These are phyloP conservation scores for Lepidurus packardi DNA, from an alignment of 1,140 invertebrate genomes.

Conservation along the genomic window DNA sequence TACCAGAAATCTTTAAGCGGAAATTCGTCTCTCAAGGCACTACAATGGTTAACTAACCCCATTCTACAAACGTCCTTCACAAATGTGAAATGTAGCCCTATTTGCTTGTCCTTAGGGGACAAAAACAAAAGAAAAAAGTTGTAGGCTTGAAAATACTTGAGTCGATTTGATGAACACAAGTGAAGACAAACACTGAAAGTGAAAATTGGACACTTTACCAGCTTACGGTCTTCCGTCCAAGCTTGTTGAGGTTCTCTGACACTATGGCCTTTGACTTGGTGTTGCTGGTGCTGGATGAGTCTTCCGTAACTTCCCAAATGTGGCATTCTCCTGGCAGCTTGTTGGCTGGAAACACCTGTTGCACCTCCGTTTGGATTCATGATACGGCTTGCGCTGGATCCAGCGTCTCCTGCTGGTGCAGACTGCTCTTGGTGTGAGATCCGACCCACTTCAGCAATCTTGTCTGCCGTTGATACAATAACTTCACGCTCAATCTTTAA, in stretches of 20 bases:
- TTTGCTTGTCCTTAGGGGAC: not conserved
- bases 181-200: not conserved
- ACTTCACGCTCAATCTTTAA: conserved; percentile 30
- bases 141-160: not conserved
- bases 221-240: conserved; percentile 13
- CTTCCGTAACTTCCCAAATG: conserved; percentile 10
- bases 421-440: conserved; percentile 20
- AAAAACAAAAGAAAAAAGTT: not conserved
- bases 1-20: not conserved
- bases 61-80: not conserved
- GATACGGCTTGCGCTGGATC: not conserved
- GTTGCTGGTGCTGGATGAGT: not conserved
- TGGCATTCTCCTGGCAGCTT: not conserved
- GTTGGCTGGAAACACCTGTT: conserved; percentile 8
- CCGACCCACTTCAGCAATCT: conserved; percentile 32
- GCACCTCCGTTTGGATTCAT: conserved; percentile 12
- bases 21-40: not conserved
- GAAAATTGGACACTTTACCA: not conserved
- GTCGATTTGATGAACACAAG: not conserved
- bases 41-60: not conserved
- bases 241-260: conserved; percentile 7
- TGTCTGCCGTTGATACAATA: conserved; percentile 30
- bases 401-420: conserved; percentile 13
- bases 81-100: not conserved
- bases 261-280: conserved; percentile 14